A percentile compares a stretch with the other conserved stretches of the same genome.
phyloP scores from a whole-genome alignment of 2,797 vertebrate genomes.

The Falco columbarius region DNA sequence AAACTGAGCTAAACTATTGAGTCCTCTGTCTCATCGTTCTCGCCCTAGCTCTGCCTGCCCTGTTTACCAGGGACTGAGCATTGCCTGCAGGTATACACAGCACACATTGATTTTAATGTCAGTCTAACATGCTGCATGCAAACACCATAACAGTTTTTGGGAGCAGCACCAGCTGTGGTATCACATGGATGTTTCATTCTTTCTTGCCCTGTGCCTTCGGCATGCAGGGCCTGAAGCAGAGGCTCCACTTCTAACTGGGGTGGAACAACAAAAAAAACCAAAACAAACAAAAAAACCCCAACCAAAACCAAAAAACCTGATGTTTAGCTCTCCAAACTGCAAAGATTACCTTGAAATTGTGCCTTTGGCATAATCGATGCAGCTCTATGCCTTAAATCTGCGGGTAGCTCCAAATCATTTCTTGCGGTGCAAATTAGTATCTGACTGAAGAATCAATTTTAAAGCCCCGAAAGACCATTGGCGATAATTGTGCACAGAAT shows the following conservation, averaged over 20 bases:
- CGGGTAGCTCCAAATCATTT: neutral
- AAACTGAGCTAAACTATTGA: neutral
- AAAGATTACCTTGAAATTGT: neutral
- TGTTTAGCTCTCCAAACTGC: neutral
- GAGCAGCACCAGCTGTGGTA: neutral
- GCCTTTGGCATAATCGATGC: neutral
- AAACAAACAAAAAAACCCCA: too few species aligned
- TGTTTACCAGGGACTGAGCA: neutral
- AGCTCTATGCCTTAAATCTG: neutral
- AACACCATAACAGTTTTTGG: neutral
- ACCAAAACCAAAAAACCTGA: too few species aligned
- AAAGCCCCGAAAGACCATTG: neutral
- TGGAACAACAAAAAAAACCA: too few species aligned
- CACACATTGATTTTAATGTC: neutral
- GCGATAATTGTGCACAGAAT: neutral
- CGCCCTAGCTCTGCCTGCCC: neutral
- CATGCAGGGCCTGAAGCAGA: neutral
- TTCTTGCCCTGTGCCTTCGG: neutral
- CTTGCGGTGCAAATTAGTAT: slow-evolving; percentile 15
- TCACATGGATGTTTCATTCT: neutral
- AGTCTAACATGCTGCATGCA: neutral
- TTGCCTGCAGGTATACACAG: neutral
- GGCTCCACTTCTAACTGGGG: rapidly evolving
- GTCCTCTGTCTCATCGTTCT: neutral
- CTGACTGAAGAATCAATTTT: slow-evolving; percentile 2